phyloP scores from a whole-genome alignment of 30 jellyfish, hydroid and myxozoan genomes.

The Turritopsis dohrnii region DNA sequence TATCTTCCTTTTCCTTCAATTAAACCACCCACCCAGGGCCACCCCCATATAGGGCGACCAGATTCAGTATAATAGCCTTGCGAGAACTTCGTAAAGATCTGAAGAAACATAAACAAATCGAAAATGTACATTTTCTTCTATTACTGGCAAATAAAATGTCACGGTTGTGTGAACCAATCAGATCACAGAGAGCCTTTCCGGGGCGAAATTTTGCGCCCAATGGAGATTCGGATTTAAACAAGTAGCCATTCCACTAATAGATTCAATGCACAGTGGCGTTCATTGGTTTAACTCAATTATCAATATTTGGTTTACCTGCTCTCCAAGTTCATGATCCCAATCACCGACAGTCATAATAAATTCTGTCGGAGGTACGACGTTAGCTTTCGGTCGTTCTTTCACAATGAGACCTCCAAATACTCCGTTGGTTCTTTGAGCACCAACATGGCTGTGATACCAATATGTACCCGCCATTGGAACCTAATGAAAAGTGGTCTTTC shows the following conservation, averaged over 20 bases:
- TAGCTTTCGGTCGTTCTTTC: no score
- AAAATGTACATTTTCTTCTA: no score
- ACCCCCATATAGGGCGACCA: conserved; percentile 46
- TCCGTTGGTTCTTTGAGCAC: conserved; percentile 86
- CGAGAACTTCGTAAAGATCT: not conserved
- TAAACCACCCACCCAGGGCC: conserved; percentile 90
- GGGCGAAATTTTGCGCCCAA: no score
- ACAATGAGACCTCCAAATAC: no score
- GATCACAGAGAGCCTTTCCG: no score
- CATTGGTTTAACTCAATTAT: not conserved
- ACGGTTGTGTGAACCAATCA: no score
- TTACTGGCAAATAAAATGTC: no score
- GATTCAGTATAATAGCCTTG: not conserved
- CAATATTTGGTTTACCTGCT: conserved; percentile 54
- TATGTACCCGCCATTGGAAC: conserved; percentile 81
- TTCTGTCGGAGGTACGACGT: no score
- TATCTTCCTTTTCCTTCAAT: conserved; percentile 84
- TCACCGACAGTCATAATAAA: conserved; percentile 86
- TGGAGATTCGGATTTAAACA: no score
- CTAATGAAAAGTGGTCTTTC: no score
- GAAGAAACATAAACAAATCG: not conserved
- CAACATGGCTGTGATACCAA: conserved; percentile 93
- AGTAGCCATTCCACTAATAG: no score
- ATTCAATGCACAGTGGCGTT: no score
- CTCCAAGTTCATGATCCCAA: conserved; percentile 82